These are phyloP conservation scores for Drosophila pseudotakahashii DNA, from an alignment of 2,888 invertebrate genomes.

Conservation along the genomic window DNA sequence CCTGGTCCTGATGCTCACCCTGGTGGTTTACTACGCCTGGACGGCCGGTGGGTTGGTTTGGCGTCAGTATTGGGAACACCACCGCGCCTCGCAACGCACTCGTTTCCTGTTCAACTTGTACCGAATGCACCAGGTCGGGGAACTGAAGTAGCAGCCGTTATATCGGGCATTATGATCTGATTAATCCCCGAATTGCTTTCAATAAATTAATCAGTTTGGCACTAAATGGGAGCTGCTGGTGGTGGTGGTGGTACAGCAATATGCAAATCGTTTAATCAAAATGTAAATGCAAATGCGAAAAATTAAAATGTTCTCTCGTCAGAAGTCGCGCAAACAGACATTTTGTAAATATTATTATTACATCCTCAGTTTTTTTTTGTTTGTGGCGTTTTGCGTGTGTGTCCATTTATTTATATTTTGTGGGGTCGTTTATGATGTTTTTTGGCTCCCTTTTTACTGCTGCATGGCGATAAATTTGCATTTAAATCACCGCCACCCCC, in stretches of 20 bases:
- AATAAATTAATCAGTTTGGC: conserved; percentile 33
- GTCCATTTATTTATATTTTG: conserved; percentile 67
- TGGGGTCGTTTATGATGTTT: conserved; percentile 34
- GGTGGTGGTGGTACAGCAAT: conserved; percentile 18
- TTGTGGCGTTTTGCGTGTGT: conserved; percentile 18
- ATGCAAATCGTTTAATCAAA: conserved; percentile 77
- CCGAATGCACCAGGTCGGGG: not conserved
- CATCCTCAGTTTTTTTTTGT: conserved; percentile 38
- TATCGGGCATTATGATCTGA: not conserved
- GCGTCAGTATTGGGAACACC: not conserved
- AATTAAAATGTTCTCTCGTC: conserved; percentile 63
- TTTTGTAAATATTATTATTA: conserved; percentile 79
- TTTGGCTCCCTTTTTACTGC: conserved; percentile 64
- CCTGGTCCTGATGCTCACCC: conserved; percentile 15
- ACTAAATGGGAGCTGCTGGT: conserved; percentile 19
- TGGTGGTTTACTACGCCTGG: conserved; percentile 9
- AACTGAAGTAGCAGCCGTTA: not conserved
- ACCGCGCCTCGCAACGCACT: not conserved
- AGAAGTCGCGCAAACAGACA: conserved; percentile 60
- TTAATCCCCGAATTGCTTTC: conserved; percentile 27
- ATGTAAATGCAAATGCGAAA: conserved; percentile 71
- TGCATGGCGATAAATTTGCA: conserved; percentile 79
- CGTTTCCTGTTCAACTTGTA: conserved; percentile 1
- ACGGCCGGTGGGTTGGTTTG: not conserved
- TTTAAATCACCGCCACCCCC: conserved; percentile 73